Evolutionary conservation across 2,113 vertebrate species (phyloP).

Genomic region (Ciconia boyciana): DNA sequence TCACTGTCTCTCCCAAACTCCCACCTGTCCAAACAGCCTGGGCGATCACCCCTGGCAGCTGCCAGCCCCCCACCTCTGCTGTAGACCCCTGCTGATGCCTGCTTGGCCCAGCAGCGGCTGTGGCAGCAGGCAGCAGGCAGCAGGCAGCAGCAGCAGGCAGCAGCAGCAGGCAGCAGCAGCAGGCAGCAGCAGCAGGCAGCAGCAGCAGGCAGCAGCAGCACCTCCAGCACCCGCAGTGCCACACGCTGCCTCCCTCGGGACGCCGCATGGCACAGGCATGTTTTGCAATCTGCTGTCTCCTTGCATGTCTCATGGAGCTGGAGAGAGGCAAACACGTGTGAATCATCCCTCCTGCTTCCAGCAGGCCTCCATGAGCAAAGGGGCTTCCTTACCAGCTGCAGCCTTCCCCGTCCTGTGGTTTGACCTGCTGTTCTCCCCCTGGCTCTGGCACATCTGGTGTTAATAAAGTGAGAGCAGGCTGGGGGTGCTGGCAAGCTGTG

Average conservation of each 20-base stretch:
- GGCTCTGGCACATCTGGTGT: neutral
- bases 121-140: neutral
- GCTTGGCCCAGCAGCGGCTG: neutral
- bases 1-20: neutral
- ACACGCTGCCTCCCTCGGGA: accelerated
- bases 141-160: neutral
- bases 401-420: accelerated
- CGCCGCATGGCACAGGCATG: accelerated
- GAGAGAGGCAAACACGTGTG: accelerated
- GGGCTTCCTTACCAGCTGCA: neutral
- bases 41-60: neutral
- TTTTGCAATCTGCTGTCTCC: neutral
- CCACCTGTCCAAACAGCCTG: neutral
- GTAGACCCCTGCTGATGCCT: neutral
- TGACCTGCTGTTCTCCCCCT: neutral
- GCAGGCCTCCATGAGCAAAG: neutral
- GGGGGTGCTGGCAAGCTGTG: neutral
- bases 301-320: neutral
- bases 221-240: neutral
- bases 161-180: neutral
- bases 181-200: neutral
- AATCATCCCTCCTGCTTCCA: neutral
- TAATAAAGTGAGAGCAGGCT: neutral
- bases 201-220: neutral
- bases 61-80: neutral